Evolutionary conservation across 2,888 invertebrate species (phyloP).

Genomic region (Hoplodrina ambigua): DNA sequence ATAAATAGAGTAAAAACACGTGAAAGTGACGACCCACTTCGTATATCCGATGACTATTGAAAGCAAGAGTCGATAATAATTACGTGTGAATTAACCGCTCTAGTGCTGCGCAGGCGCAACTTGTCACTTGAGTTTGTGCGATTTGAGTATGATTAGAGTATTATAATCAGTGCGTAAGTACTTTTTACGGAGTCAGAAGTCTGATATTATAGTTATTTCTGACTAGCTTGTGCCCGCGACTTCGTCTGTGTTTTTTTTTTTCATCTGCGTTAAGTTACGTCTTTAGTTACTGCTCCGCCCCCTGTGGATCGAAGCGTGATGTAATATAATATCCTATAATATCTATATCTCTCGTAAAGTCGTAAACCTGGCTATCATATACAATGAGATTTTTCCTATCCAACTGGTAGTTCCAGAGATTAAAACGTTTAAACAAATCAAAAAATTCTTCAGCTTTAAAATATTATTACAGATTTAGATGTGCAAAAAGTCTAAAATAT

Average conservation of each 20-base stretch:
- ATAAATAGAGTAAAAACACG: conserved; percentile 60
- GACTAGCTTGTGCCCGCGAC: too few species aligned
- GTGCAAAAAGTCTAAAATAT: neutral
- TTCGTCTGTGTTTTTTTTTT: too few species aligned
- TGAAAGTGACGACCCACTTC: conserved; percentile 76
- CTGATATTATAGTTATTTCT: neutral
- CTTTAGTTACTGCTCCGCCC: too few species aligned
- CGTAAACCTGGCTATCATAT: too few species aligned
- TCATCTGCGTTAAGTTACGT: too few species aligned
- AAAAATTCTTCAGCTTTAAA: neutral
- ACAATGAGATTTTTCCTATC: too few species aligned
- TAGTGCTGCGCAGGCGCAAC: conserved; percentile 35
- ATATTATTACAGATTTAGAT: neutral
- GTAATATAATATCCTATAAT: too few species aligned
- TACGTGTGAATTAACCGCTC: conserved; percentile 62
- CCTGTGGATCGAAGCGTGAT: too few species aligned
- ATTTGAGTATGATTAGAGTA: conserved; percentile 30
- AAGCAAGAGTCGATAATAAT: conserved; percentile 76
- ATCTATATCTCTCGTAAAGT: too few species aligned
- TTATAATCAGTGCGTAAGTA: neutral
- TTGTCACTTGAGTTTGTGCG: conserved; percentile 49
- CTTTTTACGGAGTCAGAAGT: neutral
- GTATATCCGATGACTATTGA: conserved; percentile 75
- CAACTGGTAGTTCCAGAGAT: too few species aligned
- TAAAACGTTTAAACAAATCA: too few species aligned